These are phyloP conservation scores for Struthidea cinerea DNA, from an alignment of 2,113 vertebrate species.

Conservation along the genomic window DNA sequence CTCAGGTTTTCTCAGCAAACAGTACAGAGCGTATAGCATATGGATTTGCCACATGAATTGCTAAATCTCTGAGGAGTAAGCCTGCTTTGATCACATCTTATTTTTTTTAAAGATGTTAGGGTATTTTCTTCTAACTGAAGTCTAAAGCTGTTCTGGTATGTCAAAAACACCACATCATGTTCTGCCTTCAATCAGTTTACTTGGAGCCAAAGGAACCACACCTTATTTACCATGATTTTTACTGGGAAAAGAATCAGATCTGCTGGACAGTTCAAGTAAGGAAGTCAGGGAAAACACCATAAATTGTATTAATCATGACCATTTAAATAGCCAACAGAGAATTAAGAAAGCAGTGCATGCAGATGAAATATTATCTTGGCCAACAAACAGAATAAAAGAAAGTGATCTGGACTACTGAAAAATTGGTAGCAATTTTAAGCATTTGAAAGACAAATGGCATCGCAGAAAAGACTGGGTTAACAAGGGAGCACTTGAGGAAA, in stretches of 20 bases:
- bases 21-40: neutral
- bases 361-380: neutral
- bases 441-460: slow-evolving; percentile 64
- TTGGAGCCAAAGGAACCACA: neutral
- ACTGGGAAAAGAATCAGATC: slow-evolving; percentile 3
- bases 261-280: slow-evolving; percentile 12
- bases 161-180: neutral
- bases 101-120: neutral
- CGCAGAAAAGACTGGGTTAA: slow-evolving; percentile 61
- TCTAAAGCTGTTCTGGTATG: neutral
- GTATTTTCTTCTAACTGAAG: neutral
- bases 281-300: neutral
- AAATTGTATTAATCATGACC: neutral
- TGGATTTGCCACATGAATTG: slow-evolving; percentile 13
- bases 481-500: slow-evolving; percentile 69
- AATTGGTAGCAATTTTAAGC: slow-evolving; percentile 59
- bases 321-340: neutral
- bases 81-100: slow-evolving; percentile 2
- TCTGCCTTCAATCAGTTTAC: neutral
- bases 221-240: slow-evolving; percentile 7
- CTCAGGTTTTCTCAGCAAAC: neutral
- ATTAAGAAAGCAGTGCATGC: slow-evolving; percentile 6
- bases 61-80: neutral
- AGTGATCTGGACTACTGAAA: slow-evolving; percentile 32
- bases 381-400: slow-evolving; percentile 16